Evolutionary conservation across 2,113 vertebrate genomes (phyloP).

Genomic region (Azemiops feae): DNA sequence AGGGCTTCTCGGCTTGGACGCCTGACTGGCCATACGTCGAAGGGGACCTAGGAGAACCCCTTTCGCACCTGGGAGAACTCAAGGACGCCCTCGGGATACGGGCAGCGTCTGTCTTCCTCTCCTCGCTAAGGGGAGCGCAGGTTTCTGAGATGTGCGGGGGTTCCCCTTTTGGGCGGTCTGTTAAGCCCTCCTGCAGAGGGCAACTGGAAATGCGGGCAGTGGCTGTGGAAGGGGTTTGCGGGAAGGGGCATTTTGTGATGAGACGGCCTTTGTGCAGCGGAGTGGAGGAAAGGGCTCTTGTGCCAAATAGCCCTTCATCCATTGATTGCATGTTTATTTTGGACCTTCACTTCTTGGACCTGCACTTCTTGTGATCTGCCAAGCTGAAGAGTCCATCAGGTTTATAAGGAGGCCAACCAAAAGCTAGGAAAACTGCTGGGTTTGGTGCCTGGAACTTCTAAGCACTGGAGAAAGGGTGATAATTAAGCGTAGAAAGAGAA

Average conservation of each 20-base stretch:
- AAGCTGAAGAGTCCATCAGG: not conserved
- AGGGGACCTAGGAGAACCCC: not conserved
- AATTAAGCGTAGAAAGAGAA: not conserved
- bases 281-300: not conserved
- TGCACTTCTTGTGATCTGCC: not conserved
- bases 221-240: not conserved
- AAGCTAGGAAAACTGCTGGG: not conserved
- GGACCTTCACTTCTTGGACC: too few relatives aligned
- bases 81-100: not conserved
- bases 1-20: not conserved
- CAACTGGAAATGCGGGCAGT: not conserved
- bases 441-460: not conserved
- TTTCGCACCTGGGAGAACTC: not conserved
- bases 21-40: not conserved
- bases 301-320: not conserved
- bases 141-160: not conserved
- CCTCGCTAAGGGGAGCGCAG: accelerated
- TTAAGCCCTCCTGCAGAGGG: not conserved
- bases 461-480: not conserved
- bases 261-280: not conserved
- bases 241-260: not conserved
- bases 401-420: not conserved
- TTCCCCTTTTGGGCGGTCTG: not conserved
- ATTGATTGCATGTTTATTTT: not conserved
- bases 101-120: not conserved